phyloP scores from a whole-genome alignment of 2,113 vertebrate genomes.

The Vireo altiloquus region DNA sequence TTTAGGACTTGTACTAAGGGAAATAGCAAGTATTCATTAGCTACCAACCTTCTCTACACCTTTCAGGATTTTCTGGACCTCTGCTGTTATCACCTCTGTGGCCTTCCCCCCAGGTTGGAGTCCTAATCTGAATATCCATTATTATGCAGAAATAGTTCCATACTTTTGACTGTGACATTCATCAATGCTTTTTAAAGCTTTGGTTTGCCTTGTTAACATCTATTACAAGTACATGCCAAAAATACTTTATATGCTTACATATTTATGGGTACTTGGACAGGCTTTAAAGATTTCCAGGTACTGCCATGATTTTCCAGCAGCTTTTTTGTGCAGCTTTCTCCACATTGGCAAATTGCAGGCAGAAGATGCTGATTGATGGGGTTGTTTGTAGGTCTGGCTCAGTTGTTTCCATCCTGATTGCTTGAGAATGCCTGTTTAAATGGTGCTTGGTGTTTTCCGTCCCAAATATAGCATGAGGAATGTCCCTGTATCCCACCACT shows the following conservation, averaged over 20 bases:
- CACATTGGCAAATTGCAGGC: not conserved
- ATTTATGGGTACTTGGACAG: constrained; percentile 7
- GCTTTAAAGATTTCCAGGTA: constrained; percentile 35
- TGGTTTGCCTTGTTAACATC: not conserved
- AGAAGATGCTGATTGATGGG: not conserved
- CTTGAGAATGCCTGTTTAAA: not conserved
- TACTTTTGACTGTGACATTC: not conserved
- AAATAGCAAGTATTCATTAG: not conserved
- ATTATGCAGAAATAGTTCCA: not conserved
- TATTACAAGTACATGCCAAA: not conserved
- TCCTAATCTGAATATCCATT: not conserved
- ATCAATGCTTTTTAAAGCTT: not conserved
- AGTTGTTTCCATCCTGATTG: not conserved
- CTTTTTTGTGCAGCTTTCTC: not conserved
- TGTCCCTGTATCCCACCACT: not conserved
- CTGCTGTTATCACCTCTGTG: not conserved
- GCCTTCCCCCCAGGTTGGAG: not conserved
- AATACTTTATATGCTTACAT: constrained; percentile 21
- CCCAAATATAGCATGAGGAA: not conserved
- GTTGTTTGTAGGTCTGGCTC: not conserved
- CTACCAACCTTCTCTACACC: not conserved
- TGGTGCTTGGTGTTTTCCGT: not conserved
- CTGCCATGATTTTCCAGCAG: not conserved
- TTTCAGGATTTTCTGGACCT: not conserved
- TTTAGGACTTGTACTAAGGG: not conserved